Base-by-base conservation (phyloP, 2,888 invertebrate species). In the Trilocha varians region DNA sequence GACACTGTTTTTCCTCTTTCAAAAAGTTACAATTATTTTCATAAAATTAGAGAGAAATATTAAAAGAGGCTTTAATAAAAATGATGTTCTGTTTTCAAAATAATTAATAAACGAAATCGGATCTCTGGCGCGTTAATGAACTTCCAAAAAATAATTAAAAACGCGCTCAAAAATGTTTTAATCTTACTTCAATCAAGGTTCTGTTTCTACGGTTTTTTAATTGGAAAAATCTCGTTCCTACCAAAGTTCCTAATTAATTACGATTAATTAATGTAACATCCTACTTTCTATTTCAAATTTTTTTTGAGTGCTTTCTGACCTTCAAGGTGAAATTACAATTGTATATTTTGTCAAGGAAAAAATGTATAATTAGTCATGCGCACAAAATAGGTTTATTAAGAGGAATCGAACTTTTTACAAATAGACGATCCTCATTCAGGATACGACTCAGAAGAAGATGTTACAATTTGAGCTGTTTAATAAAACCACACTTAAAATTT, bases 61-160 rank as follows among this genome's bases (percentile, higher is more conserved):
- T 25, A 18, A 3, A 25, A 25, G 11, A 11, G 25, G 2, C 11
- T 3, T 25, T 25, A 25, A 3, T 9, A 25, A 25, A 25, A 25
- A 18, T 1, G 8, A 18, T 18, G 8, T 18, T 41, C 46, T 44
- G 49, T 56, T 50, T 51, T 53, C 49, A 38, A 55, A 68, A 9
- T 25, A 70, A 71, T 73, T 67, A 64, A 70, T 71, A 66, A 52
- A 43, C 42, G 54, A 52, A 55, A 52, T 47, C 47, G 50, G 34
- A 39, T 53, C 51, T 47, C 47, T 41, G 32, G 46, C 41, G 49
- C 46, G 53, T 57, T 61, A 62, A 65, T 55, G 55, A 63, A 62
- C 53, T 55, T 52, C 52, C 55, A 63, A 59, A 58, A 62, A 53
- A 40, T 41, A 40, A 56, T 59, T 58, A 62, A 54, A 49, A 39